Base-by-base conservation (phyloP, 2,797 vertebrate species). In the Uromys caudimaculatus region DNA sequence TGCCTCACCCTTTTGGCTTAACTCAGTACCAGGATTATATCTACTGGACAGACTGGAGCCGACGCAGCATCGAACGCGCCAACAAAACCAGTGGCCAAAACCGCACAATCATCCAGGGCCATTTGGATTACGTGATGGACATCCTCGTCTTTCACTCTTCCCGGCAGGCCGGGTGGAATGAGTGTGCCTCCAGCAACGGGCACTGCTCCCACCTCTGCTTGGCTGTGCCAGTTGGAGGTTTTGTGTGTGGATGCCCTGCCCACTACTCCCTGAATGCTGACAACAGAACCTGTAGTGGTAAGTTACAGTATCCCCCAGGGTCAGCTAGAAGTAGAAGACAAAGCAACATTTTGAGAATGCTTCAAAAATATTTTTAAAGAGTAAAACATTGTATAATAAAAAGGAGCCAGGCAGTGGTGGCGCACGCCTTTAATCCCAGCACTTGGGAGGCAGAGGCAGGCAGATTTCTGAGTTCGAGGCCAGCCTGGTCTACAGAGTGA, bases 31-130 rank as follows among this genome's bases (percentile, higher is more conserved):
- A 99, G 98, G 99, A 99, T 98, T 99, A 99, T 98, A 99, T 99
- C 98, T 99, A 99, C 98, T 99, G 99, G 99, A 99, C 99, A 0
- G 99, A 99, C 98, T 99, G 99, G 99, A 99, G 99, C 98, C 99
- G 99, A 95, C 99, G 99, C 96, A 99, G 99, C 99, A 99, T 99
- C n/a, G 99, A 99, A 77, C 99, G 99, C 0, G 99, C 99, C 98
- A 99, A 99, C 98, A 99, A 99, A 98, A 99, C 99, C 90, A 99
- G 99, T 1, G 99, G 99, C 13, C 99, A 99, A 98, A 99, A 99
- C 99, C 99, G 99, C 93, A 99, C 99, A 1, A 97, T 99, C 93
- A 99, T 99, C 98, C 99, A 99, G 98, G 99, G 99, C 24, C 99
- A 99, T 97, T 98, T 99, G 98, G 99, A 99, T 98, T 99, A 99